Conservation (phyloP, 2,113 vertebrate genomes). For the Nanorana parkeri region DNA sequence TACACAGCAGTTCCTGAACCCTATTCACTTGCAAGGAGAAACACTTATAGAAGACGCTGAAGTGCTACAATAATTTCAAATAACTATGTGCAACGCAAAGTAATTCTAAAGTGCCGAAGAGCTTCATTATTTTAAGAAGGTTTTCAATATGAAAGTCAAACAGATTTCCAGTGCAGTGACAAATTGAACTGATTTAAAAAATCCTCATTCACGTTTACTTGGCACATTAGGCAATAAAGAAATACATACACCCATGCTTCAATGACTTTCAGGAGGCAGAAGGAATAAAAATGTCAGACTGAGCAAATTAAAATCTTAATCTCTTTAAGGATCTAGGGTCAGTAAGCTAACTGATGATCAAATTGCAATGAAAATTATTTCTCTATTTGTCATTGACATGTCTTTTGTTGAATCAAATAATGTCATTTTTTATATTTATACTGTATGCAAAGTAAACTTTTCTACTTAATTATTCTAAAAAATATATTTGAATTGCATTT, state of each 20-base stretch:
- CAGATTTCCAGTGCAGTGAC: slow-evolving; percentile 58
- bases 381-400: slow-evolving; percentile 29
- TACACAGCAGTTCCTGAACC: slow-evolving; percentile 63
- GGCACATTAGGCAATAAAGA: slow-evolving; percentile 51
- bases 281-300: slow-evolving; percentile 51
- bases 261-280: slow-evolving; percentile 50
- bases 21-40: slow-evolving; percentile 63
- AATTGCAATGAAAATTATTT: slow-evolving; percentile 31
- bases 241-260: slow-evolving; percentile 53
- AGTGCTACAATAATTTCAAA: slow-evolving; percentile 68
- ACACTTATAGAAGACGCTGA: slow-evolving; percentile 63
- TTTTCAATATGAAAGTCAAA: slow-evolving; percentile 62
- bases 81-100: slow-evolving; percentile 56
- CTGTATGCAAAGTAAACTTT: no score
- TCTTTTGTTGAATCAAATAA: slow-evolving; percentile 14
- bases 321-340: slow-evolving; percentile 46
- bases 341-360: slow-evolving; percentile 39
- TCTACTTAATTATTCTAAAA: no score
- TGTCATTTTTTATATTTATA: neutral
- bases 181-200: slow-evolving; percentile 56
- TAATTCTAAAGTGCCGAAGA: slow-evolving; percentile 62
- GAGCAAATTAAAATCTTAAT: slow-evolving; percentile 53
- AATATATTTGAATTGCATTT: no score
- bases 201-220: slow-evolving; percentile 50
- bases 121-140: slow-evolving; percentile 60